Conservation (phyloP, 2,797 vertebrate species). For the Diglossa cyanea region DNA sequence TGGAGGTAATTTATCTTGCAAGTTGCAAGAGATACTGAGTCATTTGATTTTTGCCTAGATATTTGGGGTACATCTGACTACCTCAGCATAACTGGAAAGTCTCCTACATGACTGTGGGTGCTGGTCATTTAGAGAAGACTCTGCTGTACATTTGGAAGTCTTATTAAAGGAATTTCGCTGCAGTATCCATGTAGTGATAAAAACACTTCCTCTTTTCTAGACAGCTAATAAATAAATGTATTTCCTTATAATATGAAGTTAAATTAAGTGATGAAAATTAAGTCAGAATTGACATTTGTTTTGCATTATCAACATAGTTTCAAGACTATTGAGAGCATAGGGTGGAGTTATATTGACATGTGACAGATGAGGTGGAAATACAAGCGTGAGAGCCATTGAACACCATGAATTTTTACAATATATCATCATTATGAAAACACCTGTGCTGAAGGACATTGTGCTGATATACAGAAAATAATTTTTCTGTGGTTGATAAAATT, state of each 20-base stretch:
- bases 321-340: slow-evolving; percentile 31
- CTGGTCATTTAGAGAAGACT: not conserved
- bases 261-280: slow-evolving; percentile 12
- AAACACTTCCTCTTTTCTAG: not conserved
- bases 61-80: not conserved
- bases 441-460: slow-evolving; percentile 59
- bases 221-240: not conserved
- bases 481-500: slow-evolving; percentile 12
- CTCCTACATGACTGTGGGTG: not conserved
- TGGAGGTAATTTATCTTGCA: not conserved
- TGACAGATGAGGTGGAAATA: slow-evolving; percentile 77
- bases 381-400: slow-evolving; percentile 68
- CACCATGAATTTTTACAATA: slow-evolving; percentile 65
- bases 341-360: slow-evolving; percentile 63
- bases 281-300: slow-evolving; percentile 18
- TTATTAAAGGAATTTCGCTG: slow-evolving; percentile 24
- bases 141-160: not conserved
- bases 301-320: slow-evolving; percentile 56
- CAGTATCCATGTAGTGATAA: slow-evolving; percentile 9
- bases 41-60: not conserved
- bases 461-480: slow-evolving; percentile 61
- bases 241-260: slow-evolving; percentile 16
- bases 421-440: slow-evolving; percentile 74
- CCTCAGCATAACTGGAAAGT: not conserved
- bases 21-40: not conserved